Evolutionary conservation across 2,888 invertebrate species (phyloP), one percentile per base, ranked within the genome.

Genomic region (Bedellia somnulentella): DNA sequence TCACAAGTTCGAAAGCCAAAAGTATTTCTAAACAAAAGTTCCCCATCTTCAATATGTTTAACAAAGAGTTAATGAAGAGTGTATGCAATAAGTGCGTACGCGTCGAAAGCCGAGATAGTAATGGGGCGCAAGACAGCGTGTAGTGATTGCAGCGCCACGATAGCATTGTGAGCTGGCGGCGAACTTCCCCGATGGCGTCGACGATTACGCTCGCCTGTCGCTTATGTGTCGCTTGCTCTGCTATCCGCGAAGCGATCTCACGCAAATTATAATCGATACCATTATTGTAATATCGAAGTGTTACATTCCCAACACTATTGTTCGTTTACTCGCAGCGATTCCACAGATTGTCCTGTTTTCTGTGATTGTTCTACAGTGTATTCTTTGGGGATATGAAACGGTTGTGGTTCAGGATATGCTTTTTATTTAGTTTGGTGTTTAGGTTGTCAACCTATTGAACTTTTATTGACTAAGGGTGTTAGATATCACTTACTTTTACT

Each of bases 221-320:
- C 66, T 71, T 66, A 67, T 59, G 55, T 62, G 71, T 71, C 71
- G 67, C 63, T 59, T 60, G 55, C 48, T 53, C 49, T 53, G 54
- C 47, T 73, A 73, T 71, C 73, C 54, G 56, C 38, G 40, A 51
- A 56, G 56, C 58, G 57, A 73, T 75, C 73, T 64, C 70, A 75
- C 73, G 73, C 73, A 73, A 75, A 75, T 75, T 75, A 75, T 75
- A 71, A 73, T 68, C 73, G 73, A 75, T 71, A 71, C 73, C 70
- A 73, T 71, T 75, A 75, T 75, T 73, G 73, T 73, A 68, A 71
- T 67, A 71, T 64, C 59, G 57, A 47, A 32, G 32, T 36, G 34
- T 34, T 36, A 36, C 66, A 63, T 57, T 66, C 60, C 55, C 63
- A 60, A 55, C 52, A 53, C 66, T 63, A 66, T 70, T 71, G 66